A percentile compares a stretch with the other conserved stretches of the same genome.
Evolutionary conservation across 2,113 vertebrate genomes (phyloP).

Genomic region (Condylura cristata): DNA sequence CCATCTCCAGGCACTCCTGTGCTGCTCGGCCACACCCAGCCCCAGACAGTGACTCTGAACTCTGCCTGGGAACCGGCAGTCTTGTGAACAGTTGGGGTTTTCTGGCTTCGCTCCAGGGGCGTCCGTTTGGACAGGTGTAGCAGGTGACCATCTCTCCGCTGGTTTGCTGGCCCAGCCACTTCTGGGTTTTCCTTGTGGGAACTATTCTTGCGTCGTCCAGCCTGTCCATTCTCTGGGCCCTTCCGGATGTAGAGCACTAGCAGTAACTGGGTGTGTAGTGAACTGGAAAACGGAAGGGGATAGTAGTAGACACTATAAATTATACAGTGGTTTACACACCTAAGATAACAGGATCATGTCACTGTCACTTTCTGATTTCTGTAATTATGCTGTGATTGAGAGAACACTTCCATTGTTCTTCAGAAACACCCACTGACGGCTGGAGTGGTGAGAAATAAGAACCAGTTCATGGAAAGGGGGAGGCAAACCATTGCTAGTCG

Average conservation of each 20-base stretch:
- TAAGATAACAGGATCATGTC: not conserved
- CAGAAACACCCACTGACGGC: not conserved
- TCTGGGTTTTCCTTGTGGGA: constrained; percentile 16
- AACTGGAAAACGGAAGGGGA: not conserved
- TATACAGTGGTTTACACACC: not conserved
- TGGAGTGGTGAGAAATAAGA: constrained; percentile 1
- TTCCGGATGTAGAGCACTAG: not conserved
- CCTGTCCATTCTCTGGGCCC: not conserved
- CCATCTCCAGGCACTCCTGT: not conserved
- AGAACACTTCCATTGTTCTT: not conserved
- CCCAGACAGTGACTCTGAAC: not conserved
- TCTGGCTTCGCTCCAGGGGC: not conserved
- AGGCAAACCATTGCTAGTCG: not conserved
- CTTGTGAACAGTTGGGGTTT: not conserved
- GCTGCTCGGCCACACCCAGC: not conserved
- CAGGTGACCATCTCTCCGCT: not conserved
- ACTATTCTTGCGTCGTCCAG: not conserved
- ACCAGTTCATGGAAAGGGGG: not conserved
- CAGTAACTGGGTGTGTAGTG: not conserved
- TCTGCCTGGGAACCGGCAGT: not conserved
- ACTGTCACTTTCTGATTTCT: not conserved
- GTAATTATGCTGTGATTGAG: not conserved
- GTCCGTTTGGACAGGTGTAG: not conserved
- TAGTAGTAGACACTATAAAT: not conserved
- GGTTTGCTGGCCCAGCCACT: not conserved